Base-by-base conservation (phyloP, 2,888 invertebrate species). In the Apodemia zela region DNA sequence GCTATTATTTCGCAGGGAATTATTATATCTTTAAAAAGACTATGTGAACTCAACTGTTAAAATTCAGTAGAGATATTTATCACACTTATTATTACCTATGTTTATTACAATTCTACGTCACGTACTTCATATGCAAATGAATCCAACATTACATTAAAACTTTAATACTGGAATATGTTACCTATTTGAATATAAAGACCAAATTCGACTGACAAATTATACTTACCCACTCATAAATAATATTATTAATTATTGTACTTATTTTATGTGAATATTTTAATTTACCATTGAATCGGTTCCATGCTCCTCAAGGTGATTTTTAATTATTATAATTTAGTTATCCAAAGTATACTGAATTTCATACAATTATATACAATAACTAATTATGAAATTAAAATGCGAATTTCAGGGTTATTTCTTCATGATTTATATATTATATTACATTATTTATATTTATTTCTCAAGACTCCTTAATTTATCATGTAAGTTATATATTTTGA, bases 351-450 rank as follows among this genome's bases (percentile, higher is more conserved):
- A 51, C 21, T 51, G 51, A 18, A 51, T 21, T 51, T 21, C 17
- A 51, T 51, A 51, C 51, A 21, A 51, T 51, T 51, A 18, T n/a
- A 51, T 51, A 51, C 51, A 51, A 51, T 51, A 51, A 51, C 21
- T 21, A 51, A 51, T 51, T 51, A 51, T 13, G 21, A 51, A 18
- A 51, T 51, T 51, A 51, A 21, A 18, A 51, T 51, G 21, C 10
- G 21, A 21, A 51, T 51, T 51, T 51, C 21, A 51, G 51, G 51
- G 51, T 51, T 51, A 21, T 18, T 51, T 21, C 18, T 51, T 10
- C 21, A 51, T 51, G 38, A 38, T 38, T 38, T 38, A 38, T 38
- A 38, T 38, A 38, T 38, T 13, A 11, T 21, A n/a, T 51, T 18
- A 17, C 49, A 10, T 49, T 49, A 49, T 49, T 49, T 49, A 18